Evolutionary conservation across 1,140 invertebrate genomes (phyloP).

Genomic region (Probaryconus sp.): DNA sequence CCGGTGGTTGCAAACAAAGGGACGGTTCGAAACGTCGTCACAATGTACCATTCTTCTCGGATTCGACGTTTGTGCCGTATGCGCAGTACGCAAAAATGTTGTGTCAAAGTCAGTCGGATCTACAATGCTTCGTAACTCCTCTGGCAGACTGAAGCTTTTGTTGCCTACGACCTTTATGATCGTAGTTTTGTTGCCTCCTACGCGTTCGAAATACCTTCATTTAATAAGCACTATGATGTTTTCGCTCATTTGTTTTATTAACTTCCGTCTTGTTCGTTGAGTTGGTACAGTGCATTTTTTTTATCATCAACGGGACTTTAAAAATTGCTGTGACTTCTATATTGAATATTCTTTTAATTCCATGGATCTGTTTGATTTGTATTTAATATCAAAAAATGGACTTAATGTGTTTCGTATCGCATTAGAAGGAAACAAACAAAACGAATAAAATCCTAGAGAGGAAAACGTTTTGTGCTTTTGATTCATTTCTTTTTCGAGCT

Average conservation of each 20-base stretch:
- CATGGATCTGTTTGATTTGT: no score
- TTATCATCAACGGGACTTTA: no score
- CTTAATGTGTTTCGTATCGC: no score
- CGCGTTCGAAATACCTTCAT: constrained; percentile 44
- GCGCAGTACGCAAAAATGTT: constrained; percentile 46
- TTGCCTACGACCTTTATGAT: constrained; percentile 48
- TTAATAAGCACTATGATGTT: constrained; percentile 37
- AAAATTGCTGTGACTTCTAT: constrained; percentile 4
- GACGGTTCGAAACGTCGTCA: constrained; percentile 23
- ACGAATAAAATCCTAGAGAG: no score
- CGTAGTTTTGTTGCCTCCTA: constrained; percentile 27
- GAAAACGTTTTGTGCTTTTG: no score
- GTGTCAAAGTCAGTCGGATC: constrained; percentile 39
- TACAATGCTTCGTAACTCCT: constrained; percentile 39
- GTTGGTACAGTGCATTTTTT: no score
- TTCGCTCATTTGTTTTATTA: constrained; percentile 28
- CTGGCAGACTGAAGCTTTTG: constrained; percentile 48
- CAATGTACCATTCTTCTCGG: constrained; percentile 48
- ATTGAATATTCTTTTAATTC: no score
- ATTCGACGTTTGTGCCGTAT: constrained; percentile 37
- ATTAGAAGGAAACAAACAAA: no score
- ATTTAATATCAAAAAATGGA: no score
- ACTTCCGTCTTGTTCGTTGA: constrained; percentile 2
- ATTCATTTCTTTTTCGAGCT: no score
- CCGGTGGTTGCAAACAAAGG: constrained; percentile 37